Evolutionary conservation across 2,888 invertebrate genomes (phyloP).

Genomic region (Meteorus colon): DNA sequence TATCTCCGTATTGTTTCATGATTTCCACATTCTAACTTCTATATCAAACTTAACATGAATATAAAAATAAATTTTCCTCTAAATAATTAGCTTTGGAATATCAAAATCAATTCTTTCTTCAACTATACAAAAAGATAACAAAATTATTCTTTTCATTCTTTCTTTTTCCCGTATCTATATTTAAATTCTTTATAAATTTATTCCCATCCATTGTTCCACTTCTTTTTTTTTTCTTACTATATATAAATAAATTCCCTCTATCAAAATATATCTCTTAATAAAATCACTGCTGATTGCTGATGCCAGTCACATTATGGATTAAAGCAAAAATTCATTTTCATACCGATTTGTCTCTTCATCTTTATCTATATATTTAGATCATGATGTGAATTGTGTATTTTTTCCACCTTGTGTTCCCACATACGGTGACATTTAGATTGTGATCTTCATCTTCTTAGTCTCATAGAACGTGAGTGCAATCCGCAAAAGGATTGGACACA

Average conservation of each 20-base stretch:
- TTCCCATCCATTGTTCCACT: no score
- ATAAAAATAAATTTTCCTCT: no score
- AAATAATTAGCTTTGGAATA: no score
- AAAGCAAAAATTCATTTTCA: conserved; percentile 45
- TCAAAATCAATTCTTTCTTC: no score
- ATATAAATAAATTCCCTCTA: background rate
- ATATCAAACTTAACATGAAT: no score
- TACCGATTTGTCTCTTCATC: conserved; percentile 34
- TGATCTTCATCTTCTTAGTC: conserved; percentile 18
- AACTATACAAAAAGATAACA: no score
- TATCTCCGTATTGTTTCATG: no score
- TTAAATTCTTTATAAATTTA: no score
- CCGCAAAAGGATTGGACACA: conserved; percentile 28
- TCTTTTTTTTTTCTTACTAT: background rate
- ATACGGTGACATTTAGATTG: conserved; percentile 38
- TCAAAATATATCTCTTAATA: background rate
- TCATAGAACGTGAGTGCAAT: conserved; percentile 19
- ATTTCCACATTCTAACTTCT: no score
- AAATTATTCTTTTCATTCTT: no score
- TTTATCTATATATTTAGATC: background rate
- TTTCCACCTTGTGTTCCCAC: background rate
- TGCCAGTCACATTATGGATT: conserved; percentile 42
- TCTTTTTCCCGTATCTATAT: no score
- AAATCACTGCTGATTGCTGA: conserved; percentile 27
- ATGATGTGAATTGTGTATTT: background rate